Evolutionary conservation across 1,140 invertebrate genomes (phyloP).

Genomic region (Lepidurus couesii): DNA sequence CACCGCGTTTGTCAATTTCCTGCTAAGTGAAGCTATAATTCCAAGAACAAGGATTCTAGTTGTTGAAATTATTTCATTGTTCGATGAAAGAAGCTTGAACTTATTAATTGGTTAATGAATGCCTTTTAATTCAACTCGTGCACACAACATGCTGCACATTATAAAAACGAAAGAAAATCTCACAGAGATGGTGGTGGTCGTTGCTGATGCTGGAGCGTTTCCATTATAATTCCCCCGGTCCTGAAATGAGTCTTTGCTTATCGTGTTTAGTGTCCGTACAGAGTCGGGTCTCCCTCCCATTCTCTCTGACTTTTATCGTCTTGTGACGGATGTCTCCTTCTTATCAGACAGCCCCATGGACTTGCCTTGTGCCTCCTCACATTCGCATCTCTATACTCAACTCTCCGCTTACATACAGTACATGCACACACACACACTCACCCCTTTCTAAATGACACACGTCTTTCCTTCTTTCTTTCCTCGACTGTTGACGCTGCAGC

Average conservation of each 20-base stretch:
- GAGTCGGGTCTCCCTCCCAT: slow-evolving; percentile 20
- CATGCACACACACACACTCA: too few relatives aligned
- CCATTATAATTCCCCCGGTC: slow-evolving; percentile 21
- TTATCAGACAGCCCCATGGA: slow-evolving; percentile 17
- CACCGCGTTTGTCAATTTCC: too few relatives aligned
- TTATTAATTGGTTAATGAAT: too few relatives aligned
- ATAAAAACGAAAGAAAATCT: not conserved
- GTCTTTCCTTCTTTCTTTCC: too few relatives aligned
- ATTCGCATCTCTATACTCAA: not conserved
- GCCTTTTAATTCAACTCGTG: too few relatives aligned
- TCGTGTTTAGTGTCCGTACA: slow-evolving; percentile 21
- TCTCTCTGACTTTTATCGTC: slow-evolving; percentile 22
- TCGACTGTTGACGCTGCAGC: too few relatives aligned
- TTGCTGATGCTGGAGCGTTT: slow-evolving; percentile 14
- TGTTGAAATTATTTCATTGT: too few relatives aligned
- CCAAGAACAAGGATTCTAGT: too few relatives aligned
- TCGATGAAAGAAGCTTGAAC: too few relatives aligned
- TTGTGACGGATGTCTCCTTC: slow-evolving; percentile 18
- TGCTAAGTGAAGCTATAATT: too few relatives aligned
- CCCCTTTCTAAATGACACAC: too few relatives aligned
- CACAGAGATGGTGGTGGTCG: not conserved
- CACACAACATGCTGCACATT: not conserved
- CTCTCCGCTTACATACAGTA: too few relatives aligned
- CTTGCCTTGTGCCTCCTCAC: slow-evolving; percentile 1
- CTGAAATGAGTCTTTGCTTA: slow-evolving; percentile 14